These are phyloP conservation scores for Hydropotes inermis DNA, from an alignment of 2,113 vertebrate genomes.

Conservation along the genomic window DNA sequence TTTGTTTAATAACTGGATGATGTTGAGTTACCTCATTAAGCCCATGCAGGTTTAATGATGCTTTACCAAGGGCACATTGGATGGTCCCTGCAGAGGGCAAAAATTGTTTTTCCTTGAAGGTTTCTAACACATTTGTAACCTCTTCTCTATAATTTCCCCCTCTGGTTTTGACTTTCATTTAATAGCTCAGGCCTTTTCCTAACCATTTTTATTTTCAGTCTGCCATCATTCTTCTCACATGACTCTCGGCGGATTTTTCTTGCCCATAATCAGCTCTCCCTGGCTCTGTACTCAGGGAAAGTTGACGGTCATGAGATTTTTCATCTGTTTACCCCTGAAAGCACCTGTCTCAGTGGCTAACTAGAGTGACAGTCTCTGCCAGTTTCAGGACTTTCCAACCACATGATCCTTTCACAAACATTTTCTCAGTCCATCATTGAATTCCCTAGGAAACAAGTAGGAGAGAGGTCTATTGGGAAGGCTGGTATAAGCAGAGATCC, in stretches of 20 bases:
- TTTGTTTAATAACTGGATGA: slow-evolving; percentile 52
- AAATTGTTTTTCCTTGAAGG: slow-evolving; percentile 38
- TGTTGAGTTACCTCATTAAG: slow-evolving; percentile 49
- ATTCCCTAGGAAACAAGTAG: background rate
- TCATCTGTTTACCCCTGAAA: background rate
- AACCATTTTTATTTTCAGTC: background rate
- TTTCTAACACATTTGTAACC: slow-evolving; percentile 38
- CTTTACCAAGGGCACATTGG: background rate
- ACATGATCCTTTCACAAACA: background rate
- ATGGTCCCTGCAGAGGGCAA: slow-evolving; percentile 43
- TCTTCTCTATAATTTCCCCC: slow-evolving; percentile 7
- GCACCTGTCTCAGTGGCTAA: background rate
- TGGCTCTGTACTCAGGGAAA: background rate
- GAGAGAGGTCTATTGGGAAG: background rate
- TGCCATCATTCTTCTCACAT: background rate
- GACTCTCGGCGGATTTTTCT: background rate
- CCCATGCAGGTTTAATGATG: slow-evolving; percentile 60
- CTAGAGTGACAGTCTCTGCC: background rate
- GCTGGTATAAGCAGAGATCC: background rate
- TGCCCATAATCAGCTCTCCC: background rate
- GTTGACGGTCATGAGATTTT: background rate
- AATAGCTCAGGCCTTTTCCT: background rate
- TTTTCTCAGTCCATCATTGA: background rate
- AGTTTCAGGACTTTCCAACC: background rate
- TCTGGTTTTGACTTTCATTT: slow-evolving; percentile 3